These are phyloP conservation scores for Choloepus didactylus DNA, from an alignment of 2,797 vertebrate genomes.

Conservation along the genomic window DNA sequence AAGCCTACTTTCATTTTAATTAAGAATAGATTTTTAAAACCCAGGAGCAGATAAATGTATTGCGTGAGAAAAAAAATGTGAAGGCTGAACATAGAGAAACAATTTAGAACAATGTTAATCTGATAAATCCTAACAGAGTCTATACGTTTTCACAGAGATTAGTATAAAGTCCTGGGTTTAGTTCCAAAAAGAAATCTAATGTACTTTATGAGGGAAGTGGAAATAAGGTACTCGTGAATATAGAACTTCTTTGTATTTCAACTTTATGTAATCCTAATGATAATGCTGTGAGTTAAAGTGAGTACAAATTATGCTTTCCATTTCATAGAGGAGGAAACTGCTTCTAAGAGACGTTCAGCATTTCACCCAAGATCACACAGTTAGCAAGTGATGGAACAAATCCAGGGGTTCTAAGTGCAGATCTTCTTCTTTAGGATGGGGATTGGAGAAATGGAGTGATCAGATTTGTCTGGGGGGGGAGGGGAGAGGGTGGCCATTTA, in stretches of 20 bases:
- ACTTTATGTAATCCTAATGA: not conserved
- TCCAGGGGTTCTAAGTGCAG: not conserved
- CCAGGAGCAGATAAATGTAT: conserved; percentile 12
- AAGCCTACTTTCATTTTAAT: conserved; percentile 46
- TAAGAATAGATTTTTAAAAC: conserved; percentile 54
- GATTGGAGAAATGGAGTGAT: not conserved
- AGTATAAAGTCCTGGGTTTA: not conserved
- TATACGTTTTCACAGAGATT: conserved; percentile 36
- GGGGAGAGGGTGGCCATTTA: not conserved
- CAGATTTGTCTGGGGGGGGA: not conserved
- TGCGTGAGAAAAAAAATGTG: not conserved
- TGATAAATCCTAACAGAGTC: conserved; percentile 48
- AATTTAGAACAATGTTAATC: conserved; percentile 32
- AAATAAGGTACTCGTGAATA: conserved; percentile 34
- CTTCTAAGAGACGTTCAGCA: not conserved
- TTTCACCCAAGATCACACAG: conserved; percentile 29
- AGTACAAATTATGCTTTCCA: conserved; percentile 51
- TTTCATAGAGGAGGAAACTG: conserved; percentile 44
- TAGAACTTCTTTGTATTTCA: not conserved
- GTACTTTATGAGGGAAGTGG: not conserved
- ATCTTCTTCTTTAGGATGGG: conserved; percentile 30
- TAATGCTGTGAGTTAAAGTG: not conserved
- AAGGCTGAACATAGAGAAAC: conserved; percentile 43
- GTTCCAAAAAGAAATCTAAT: not conserved
- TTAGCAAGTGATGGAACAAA: conserved; percentile 3